Evolutionary conservation across 2,797 vertebrate genomes (phyloP).

Genomic region (Diceros bicornis): DNA sequence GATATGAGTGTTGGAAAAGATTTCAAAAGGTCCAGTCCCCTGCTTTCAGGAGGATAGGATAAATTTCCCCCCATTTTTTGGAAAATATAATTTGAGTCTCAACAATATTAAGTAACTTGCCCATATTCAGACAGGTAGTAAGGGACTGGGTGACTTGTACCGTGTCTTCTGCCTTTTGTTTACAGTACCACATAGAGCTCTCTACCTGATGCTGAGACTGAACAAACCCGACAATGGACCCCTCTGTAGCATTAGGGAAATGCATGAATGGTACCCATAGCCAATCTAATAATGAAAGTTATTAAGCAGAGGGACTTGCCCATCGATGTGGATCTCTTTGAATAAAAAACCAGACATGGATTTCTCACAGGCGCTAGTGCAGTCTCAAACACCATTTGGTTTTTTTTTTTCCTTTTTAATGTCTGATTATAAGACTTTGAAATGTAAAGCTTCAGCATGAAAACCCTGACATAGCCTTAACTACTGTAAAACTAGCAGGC

Average conservation of each 20-base stretch:
- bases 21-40: background rate
- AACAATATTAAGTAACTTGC: background rate
- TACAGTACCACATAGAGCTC: background rate
- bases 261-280: background rate
- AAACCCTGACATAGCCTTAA: conserved; percentile 71
- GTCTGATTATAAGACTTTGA: conserved; percentile 68
- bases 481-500: conserved; percentile 73
- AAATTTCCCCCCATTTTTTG: background rate
- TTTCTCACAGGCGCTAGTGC: background rate
- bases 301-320: background rate
- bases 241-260: background rate
- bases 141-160: background rate
- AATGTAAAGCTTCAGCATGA: conserved; percentile 75
- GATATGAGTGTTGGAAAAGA: background rate
- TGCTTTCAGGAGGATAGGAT: background rate
- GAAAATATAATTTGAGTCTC: background rate
- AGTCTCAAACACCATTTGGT: background rate
- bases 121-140: background rate
- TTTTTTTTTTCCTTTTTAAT: conserved; percentile 29
- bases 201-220: background rate
- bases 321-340: background rate
- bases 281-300: conserved; percentile 35
- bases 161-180: background rate
- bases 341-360: conserved; percentile 9
- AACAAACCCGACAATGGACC: background rate